Conservation (phyloP, 2,113 vertebrate species). For the Martes martes region DNA sequence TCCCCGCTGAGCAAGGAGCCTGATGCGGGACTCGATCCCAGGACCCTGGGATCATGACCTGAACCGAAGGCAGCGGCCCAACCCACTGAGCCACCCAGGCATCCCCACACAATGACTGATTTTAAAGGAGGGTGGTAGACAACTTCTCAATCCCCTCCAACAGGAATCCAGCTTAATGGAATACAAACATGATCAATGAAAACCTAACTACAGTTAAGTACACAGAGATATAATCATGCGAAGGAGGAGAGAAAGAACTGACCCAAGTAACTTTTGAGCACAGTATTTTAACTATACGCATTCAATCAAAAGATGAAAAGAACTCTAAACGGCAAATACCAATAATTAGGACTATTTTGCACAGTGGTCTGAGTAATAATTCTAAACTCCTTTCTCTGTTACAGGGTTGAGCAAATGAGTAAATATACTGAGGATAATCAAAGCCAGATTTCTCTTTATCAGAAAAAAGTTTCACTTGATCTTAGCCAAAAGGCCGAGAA, state of each 20-base stretch:
- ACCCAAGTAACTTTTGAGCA: background rate
- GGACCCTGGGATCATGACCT: no score
- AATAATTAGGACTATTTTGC: background rate
- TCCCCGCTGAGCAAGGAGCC: no score
- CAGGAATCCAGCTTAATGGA: background rate
- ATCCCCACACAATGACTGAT: background rate
- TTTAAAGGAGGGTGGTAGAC: background rate
- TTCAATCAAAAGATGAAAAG: background rate
- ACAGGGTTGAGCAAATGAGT: background rate
- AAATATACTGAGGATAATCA: background rate
- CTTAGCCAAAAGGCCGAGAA: no score
- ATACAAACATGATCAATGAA: background rate
- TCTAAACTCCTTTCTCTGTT: background rate
- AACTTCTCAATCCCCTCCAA: background rate
- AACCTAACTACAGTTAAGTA: background rate
- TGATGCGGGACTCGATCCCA: no score
- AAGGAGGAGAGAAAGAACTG: background rate
- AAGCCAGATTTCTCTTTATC: background rate
- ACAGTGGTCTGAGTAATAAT: background rate
- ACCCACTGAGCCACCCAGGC: no score
- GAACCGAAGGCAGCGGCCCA: no score
- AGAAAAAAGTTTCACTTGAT: background rate
- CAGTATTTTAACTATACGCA: background rate
- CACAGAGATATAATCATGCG: background rate
- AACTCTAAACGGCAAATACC: background rate